phyloP scores from a whole-genome alignment of 1,140 invertebrate species.

The Triops longicaudatus region DNA sequence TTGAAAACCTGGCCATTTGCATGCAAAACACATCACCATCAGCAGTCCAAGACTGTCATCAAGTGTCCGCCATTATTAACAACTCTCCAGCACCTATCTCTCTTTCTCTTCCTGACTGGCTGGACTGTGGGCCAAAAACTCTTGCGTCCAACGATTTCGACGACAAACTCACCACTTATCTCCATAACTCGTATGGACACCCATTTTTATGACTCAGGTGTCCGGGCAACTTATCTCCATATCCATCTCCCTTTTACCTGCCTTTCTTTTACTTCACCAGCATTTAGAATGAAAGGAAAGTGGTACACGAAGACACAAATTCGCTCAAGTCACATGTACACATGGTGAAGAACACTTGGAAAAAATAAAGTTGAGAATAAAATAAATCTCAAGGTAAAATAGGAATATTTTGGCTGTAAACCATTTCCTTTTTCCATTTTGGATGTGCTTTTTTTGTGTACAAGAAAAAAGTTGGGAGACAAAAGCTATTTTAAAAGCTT shows the following conservation, averaged over 20 bases:
- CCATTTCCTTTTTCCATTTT: not conserved
- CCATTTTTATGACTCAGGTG: constrained; percentile 13
- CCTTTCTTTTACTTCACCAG: not conserved
- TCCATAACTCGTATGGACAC: constrained; percentile 7
- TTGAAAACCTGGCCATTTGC: not conserved
- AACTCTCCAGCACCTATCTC: not conserved
- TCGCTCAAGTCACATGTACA: not conserved
- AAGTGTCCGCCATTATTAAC: constrained; percentile 15
- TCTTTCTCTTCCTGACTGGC: not conserved
- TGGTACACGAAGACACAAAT: not conserved
- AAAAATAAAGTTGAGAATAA: too few relatives aligned
- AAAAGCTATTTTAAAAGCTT: not conserved
- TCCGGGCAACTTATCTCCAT: not conserved
- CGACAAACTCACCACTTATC: constrained; percentile 11
- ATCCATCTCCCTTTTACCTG: not conserved
- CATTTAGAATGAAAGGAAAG: not conserved
- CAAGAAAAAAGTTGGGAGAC: not conserved
- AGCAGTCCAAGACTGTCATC: constrained; percentile 2
- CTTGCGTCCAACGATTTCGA: not conserved
- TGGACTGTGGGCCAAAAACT: not conserved
- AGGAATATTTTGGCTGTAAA: constrained; percentile 8
- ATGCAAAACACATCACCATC: constrained; percentile 11
- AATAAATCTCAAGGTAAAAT: not conserved
- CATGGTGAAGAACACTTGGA: not conserved
- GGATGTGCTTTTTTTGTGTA: too few relatives aligned